Base-by-base conservation (phyloP, 2,113 vertebrate genomes). In the Periophthalmodon schlosseri region DNA sequence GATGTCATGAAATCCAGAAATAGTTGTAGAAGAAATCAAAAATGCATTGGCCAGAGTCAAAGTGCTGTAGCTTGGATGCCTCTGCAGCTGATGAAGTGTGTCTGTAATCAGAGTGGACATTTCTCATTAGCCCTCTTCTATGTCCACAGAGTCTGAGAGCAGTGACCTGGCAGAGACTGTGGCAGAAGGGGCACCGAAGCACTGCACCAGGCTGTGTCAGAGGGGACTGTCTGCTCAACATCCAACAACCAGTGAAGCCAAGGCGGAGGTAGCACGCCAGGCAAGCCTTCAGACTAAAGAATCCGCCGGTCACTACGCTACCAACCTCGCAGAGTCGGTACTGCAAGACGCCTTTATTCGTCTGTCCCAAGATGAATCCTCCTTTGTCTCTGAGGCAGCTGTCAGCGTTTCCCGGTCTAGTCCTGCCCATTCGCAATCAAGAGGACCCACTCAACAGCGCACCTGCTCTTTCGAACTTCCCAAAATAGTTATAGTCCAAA, bases 401-500 rank as follows among this genome's bases (percentile, higher is more conserved):
- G 85, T 94, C 54, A 93, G 93, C 71, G 84, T 94, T 76, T 94
- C 95, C 0, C 68, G 82, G 18, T 91, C 91, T 61, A 82, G 47
- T 24, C 72, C 61, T n/a, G 84, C 76, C 33, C 68, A 82, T 64
- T 77, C 77, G 60, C 89, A 90, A 57, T 84, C 80, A 20, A 90
- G 92, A 80, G 89, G 93, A 60, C 36, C 81, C 5, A 16, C 6
- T 0, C 81, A 89, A 79, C 85, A 94, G 71, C 93, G 77, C 10
- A 91, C 95, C 0, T 96, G 95, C 94, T 94, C 94, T n/a, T 96
- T 96, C 58, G 94, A 97, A 68, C 97, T 98, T 47, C 97, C 98
- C 10, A 96, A 97, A 94, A 99, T 99, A 0, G 94, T 99, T 72
- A 97, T 99, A 72, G 95, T 99, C 54, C 97, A 99, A 84, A 99